These are phyloP conservation scores for Galerucella nymphaeae DNA, from an alignment of 2,888 invertebrate genomes.

Conservation along the genomic window DNA sequence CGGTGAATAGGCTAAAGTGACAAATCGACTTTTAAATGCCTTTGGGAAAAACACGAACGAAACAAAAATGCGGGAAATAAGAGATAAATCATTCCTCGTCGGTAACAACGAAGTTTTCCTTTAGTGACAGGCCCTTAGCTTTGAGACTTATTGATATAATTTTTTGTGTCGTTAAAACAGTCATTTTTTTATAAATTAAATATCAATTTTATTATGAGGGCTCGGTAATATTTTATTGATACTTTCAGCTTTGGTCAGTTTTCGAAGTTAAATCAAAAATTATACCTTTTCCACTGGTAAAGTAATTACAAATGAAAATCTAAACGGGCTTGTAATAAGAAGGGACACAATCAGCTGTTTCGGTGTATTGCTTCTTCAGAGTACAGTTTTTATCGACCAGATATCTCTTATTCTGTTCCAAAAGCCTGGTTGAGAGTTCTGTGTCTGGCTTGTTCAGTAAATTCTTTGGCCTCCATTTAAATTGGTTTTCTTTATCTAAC, in stretches of 20 bases:
- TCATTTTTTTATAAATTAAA: constrained; percentile 31
- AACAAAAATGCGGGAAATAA: constrained; percentile 41
- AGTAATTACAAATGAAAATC: no score
- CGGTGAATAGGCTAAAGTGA: constrained; percentile 38
- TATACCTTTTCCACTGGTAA: no score
- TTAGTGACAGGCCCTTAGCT: constrained; percentile 30
- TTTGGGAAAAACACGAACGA: constrained; percentile 36
- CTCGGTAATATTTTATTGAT: background rate
- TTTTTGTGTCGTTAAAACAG: constrained; percentile 26
- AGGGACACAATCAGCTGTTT: no score
- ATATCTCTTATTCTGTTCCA: no score
- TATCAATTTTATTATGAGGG: constrained; percentile 24
- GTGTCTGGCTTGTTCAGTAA: no score
- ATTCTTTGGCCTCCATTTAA: no score
- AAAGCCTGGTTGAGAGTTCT: no score
- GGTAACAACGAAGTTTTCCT: constrained; percentile 35
- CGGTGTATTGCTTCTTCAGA: no score
- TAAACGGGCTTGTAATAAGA: no score
- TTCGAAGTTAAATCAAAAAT: no score
- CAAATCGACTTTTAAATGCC: constrained; percentile 45
- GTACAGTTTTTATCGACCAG: no score
- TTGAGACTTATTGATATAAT: constrained; percentile 33
- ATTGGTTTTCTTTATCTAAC: no score
- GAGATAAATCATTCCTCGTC: constrained; percentile 42
- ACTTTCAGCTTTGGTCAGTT: background rate